These are phyloP conservation scores for Mastomys coucha DNA, from an alignment of 2,113 vertebrate genomes.

Conservation along the genomic window DNA sequence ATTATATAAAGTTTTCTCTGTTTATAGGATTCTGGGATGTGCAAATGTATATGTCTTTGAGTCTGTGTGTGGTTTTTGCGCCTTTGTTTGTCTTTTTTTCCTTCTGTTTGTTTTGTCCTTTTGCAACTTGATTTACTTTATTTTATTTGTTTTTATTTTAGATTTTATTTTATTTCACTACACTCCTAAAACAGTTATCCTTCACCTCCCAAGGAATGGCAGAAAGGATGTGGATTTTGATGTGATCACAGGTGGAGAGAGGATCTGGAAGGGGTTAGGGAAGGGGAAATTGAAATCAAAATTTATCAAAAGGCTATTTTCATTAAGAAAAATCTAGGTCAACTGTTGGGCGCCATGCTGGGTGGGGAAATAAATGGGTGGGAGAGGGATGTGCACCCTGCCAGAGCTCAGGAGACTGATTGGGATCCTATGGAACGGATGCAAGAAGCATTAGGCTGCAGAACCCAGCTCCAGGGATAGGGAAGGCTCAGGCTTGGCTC, in stretches of 20 bases:
- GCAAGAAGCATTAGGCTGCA: no score
- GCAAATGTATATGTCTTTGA: background rate
- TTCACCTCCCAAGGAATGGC: background rate
- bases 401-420: no score
- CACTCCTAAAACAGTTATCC: background rate
- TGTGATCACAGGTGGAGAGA: background rate
- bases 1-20: no score
- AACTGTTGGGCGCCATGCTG: no score
- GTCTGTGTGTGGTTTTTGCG: background rate
- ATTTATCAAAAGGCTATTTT: background rate
- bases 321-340: background rate
- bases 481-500: no score
- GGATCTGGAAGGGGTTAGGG: rapidly evolving
- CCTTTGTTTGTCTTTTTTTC: background rate
- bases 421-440: no score
- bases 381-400: no score
- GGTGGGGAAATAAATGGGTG: no score
- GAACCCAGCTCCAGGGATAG: no score
- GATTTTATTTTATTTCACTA: background rate
- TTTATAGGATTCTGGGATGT: background rate
- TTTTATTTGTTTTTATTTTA: no score
- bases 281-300: background rate
- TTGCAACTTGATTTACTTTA: no score
- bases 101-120: no score
- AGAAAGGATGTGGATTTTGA: background rate